These are phyloP conservation scores for Dendrocopos noguchii DNA, from an alignment of 2,113 vertebrate species.

Conservation along the genomic window DNA sequence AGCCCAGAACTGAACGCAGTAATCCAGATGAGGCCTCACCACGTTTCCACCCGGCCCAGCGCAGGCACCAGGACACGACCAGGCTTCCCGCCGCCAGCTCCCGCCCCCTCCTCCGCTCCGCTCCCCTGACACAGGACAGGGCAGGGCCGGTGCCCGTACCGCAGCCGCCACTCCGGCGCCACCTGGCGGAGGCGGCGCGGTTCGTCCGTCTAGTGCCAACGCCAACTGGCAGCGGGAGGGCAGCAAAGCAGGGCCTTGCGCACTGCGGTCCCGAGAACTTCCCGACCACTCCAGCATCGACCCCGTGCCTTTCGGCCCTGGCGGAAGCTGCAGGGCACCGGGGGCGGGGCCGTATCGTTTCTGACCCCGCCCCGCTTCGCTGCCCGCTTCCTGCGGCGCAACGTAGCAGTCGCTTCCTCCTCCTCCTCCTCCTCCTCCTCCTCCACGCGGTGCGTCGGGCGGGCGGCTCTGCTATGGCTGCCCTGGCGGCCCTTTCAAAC, in stretches of 20 bases:
- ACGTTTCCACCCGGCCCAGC: neutral
- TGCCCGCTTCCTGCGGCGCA: neutral
- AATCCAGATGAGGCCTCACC: too few species aligned
- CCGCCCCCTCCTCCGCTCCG: neutral
- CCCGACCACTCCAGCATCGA: too few species aligned
- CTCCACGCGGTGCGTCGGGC: neutral
- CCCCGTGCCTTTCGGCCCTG: too few species aligned
- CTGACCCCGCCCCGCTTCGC: neutral
- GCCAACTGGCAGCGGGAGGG: neutral
- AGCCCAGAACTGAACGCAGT: too few species aligned
- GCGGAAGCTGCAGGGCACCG: accelerated
- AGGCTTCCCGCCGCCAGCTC: neutral
- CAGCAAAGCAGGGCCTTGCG: neutral
- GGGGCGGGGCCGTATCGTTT: accelerated
- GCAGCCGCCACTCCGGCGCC: neutral
- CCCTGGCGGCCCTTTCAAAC: conserved; percentile 63
- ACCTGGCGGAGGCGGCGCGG: neutral
- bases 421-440: conserved; percentile 7
- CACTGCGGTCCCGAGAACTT: too few species aligned
- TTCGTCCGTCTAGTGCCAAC: too few species aligned
- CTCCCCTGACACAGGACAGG: too few species aligned
- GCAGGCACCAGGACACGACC: neutral
- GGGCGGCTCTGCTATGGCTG: neutral
- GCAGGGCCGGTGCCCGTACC: too few species aligned
- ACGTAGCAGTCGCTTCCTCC: neutral